Percentiles rank a stretch among this genome's conserved stretches.
Conservation (phyloP, 2,888 invertebrate species). For the Sphaerophoria taeniata region DNA sequence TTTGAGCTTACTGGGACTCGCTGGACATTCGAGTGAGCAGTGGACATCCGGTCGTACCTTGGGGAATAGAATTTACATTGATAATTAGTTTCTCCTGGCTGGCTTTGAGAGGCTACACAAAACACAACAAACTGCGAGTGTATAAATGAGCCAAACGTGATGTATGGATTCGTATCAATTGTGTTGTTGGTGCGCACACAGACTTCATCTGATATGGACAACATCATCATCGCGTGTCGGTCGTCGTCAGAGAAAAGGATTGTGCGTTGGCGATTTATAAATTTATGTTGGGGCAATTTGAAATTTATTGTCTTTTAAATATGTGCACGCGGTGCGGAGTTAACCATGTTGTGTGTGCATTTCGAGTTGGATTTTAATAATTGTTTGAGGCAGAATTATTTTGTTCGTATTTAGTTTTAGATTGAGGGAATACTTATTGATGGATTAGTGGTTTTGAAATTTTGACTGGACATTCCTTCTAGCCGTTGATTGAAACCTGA, state of each 20-base stretch:
- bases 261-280: constrained; percentile 3
- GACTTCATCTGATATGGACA: constrained; percentile 1
- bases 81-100: constrained; percentile 59
- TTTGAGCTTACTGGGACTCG: constrained; percentile 57
- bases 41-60: constrained; percentile 42
- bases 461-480: no score
- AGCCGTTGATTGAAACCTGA: no score
- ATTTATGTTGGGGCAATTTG: constrained; percentile 21
- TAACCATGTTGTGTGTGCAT: neutral
- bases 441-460: no score
- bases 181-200: neutral
- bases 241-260: neutral
- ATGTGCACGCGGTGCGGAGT: constrained; percentile 3
- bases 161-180: constrained; percentile 22
- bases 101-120: constrained; percentile 18
- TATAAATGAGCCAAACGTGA: neutral
- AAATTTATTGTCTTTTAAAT: constrained; percentile 46
- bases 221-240: neutral
- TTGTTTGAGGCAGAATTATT: no score
- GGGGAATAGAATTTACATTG: constrained; percentile 68
- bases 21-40: neutral
- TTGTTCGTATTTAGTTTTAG: no score
- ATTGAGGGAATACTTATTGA: no score
- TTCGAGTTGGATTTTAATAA: no score
- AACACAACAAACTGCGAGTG: neutral